A percentile compares a stretch with the other conserved stretches of the same genome.
phyloP scores from a whole-genome alignment of 2,888 invertebrate genomes.

The Troglohyphantes excavatus region DNA sequence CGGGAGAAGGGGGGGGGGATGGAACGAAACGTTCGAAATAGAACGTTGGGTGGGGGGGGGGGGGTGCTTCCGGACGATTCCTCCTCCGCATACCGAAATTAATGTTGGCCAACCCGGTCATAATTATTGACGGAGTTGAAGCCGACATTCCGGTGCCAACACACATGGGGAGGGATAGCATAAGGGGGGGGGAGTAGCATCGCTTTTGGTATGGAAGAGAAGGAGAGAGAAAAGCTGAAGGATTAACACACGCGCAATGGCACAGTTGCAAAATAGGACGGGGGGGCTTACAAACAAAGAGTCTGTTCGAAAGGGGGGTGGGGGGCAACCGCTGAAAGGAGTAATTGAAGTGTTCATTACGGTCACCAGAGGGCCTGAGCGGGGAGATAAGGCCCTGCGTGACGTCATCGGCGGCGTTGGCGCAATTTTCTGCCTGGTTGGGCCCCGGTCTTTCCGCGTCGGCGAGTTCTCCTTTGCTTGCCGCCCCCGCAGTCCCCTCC shows the following conservation, averaged over 20 bases:
- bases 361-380: conserved; percentile 75
- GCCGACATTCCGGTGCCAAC: conserved; percentile 70
- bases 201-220: neutral
- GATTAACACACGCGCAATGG: conserved; percentile 70
- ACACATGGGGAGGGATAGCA: neutral
- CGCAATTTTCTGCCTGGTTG: conserved; percentile 75
- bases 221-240: conserved; percentile 49
- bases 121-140: conserved; percentile 73
- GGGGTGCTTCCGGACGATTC: conserved; percentile 40
- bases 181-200: neutral
- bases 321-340: conserved; percentile 71
- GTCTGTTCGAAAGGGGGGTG: conserved; percentile 5
- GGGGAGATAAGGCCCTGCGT: conserved; percentile 74
- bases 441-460: conserved; percentile 53
- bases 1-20: neutral
- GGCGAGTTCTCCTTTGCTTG: neutral
- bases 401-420: conserved; percentile 73
- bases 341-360: conserved; percentile 76
- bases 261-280: conserved; percentile 56
- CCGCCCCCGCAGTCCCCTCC: neutral
- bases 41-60: neutral
- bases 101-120: conserved; percentile 74
- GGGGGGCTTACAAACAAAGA: conserved; percentile 56
- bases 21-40: conserved; percentile 15
- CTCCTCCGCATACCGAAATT: conserved; percentile 69